Conservation (phyloP, 2,797 vertebrate genomes). For the Lepidocolaptes lacrymiger region DNA sequence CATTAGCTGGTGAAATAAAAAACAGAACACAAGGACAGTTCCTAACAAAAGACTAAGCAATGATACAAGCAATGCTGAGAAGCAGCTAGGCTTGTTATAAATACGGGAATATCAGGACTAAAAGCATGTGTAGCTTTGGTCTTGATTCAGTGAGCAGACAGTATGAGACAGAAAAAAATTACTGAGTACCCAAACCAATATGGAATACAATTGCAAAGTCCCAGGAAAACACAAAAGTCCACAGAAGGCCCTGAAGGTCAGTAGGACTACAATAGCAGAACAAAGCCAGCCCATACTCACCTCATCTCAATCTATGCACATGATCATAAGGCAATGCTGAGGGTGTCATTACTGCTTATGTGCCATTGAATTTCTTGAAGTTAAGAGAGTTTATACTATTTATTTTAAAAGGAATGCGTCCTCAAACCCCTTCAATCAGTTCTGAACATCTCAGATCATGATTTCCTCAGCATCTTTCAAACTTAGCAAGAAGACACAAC, state of each 20-base stretch:
- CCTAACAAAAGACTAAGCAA: background rate
- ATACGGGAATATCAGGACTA: background rate
- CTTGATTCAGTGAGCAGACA: background rate
- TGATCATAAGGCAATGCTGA: background rate
- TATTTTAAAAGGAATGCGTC: background rate
- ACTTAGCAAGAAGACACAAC: background rate
- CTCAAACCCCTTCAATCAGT: background rate
- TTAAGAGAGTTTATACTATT: background rate
- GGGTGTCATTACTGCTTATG: background rate
- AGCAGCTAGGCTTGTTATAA: background rate
- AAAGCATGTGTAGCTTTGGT: background rate
- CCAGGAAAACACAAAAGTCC: background rate
- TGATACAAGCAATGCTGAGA: background rate
- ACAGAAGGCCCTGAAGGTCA: background rate
- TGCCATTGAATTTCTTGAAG: background rate
- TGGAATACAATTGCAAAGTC: background rate
- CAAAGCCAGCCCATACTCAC: background rate
- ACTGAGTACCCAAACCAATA: background rate
- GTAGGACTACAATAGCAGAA: background rate
- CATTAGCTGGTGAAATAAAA: background rate
- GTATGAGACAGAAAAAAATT: background rate
- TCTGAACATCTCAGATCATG: background rate
- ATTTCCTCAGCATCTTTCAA: background rate
- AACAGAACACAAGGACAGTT: fast-evolving
- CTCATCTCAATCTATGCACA: too few relatives aligned